Percentiles rank a stretch among this genome's conserved stretches.
Conservation (phyloP, 35 echinoderm and acorn worm species). For the Eucidaris tribuloides region DNA sequence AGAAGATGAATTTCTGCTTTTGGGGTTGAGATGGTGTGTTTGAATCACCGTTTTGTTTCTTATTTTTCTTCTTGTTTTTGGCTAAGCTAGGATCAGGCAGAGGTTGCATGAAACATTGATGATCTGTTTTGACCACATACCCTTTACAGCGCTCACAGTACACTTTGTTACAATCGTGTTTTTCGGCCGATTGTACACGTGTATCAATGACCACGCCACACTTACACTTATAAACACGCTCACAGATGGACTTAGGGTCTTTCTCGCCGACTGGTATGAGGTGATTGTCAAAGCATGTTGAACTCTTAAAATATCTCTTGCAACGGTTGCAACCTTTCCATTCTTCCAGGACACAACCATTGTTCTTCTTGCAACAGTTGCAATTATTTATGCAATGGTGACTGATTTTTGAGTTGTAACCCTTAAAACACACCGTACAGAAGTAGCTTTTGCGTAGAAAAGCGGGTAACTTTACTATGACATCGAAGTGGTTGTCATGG, state of each 20-base stretch:
- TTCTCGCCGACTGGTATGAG: neutral
- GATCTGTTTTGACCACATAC: neutral
- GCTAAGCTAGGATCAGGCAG: neutral
- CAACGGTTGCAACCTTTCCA: neutral
- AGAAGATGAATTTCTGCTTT: conserved; percentile 57
- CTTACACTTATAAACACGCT: conserved; percentile 13
- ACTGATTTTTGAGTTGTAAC: conserved; percentile 9
- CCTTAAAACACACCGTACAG: conserved; percentile 26
- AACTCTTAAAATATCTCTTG: conserved; percentile 9
- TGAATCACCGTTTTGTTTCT: neutral
- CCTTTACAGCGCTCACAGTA: conserved; percentile 22
- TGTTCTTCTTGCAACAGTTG: neutral
- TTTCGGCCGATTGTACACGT: neutral
- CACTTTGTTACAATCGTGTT: conserved; percentile 1
- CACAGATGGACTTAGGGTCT: neutral
- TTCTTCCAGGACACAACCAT: neutral
- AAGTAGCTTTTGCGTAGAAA: conserved; percentile 6
- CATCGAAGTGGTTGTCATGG: neutral
- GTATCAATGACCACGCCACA: conserved; percentile 9
- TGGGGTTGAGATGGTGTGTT: too few relatives aligned
- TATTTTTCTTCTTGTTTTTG: neutral
- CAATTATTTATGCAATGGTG: conserved; percentile 3
- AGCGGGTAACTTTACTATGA: neutral
- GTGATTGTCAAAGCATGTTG: conserved; percentile 29
- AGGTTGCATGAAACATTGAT: conserved; percentile 32